Evolutionary conservation across 2,888 invertebrate genomes (phyloP).

Genomic region (Teleogryllus oceanicus): DNA sequence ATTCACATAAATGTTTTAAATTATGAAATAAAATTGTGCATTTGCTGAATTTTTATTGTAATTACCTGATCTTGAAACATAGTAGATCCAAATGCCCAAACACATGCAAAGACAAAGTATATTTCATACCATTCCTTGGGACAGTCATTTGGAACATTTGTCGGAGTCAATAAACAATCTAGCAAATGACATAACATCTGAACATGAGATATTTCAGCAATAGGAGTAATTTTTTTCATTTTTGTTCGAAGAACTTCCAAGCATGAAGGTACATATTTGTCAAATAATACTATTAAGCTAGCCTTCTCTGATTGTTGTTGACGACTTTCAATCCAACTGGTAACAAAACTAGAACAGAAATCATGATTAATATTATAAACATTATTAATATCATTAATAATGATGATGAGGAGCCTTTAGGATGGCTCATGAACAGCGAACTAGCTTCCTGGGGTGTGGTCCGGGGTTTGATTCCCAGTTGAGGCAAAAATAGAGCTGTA

Average conservation of each 20-base stretch:
- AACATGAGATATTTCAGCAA: conserved; percentile 85
- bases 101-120: conserved; percentile 84
- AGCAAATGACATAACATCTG: conserved; percentile 83
- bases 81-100: conserved; percentile 93
- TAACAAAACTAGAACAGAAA: conserved; percentile 63
- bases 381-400: no score
- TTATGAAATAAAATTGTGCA: background rate
- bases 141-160: conserved; percentile 79
- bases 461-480: no score
- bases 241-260: conserved; percentile 69
- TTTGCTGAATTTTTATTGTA: background rate
- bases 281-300: conserved; percentile 76
- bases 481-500: no score
- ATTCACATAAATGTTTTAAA: background rate
- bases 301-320: conserved; percentile 70
- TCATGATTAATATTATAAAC: no score
- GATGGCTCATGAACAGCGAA: no score
- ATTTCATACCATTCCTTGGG: conserved; percentile 93
- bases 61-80: conserved; percentile 74
- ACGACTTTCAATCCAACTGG: conserved; percentile 82
- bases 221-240: conserved; percentile 86
- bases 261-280: conserved; percentile 85
- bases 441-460: no score
- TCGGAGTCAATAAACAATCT: conserved; percentile 76
- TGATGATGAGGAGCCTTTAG: no score